Evolutionary conservation across 2,797 vertebrate genomes (phyloP), one percentile per base, ranked within the genome.

Genomic region (Anguilla anguilla): DNA sequence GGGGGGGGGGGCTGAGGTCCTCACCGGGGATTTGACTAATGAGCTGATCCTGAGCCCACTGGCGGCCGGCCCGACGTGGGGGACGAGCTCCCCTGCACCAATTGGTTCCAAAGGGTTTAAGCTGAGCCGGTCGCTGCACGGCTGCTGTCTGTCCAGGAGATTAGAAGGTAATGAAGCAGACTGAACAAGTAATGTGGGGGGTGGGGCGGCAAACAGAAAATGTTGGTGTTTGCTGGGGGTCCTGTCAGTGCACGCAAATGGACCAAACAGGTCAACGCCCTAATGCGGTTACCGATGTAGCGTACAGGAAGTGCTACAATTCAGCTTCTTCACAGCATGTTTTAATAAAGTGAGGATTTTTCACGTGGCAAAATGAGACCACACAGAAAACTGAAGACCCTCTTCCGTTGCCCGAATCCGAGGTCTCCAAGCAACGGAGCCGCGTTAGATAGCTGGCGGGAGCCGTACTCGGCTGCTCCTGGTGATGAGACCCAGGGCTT

Each of bases 101-200:
- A 97, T 96, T 96, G 96, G 96, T 96, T 97, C 96, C 96, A 96
- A 96, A 94, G 96, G 96, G 96, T 96, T 96, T 96, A 95, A 95
- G 28, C 94, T 85, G 93, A 92, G 90, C 93, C 90, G 91, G 94
- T 95, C 92, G 93, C 92, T 92, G 92, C 91, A 93, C 92, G 94
- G 92, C 94, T 95, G 86, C 92, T 93, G 94, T 94, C 94, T 95
- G 96, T 95, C 94, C 93, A 91, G 89, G 89, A 95, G 94, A 96
- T 96, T 96, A 95, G 91, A 94, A 95, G 91, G 93, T 94, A 95
- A 96, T 95, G 95, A 96, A 95, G 94, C 93, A 94, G 94, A 95
- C 93, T 91, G 93, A 94, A 85, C 93, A 94, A 84, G 92, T 94
- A 22, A 82, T 31, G 31, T 15, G 83, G 39, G 53, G 93, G 91